These are phyloP conservation scores for Machaerirhynchus nigripectus DNA, from an alignment of 2,113 vertebrate species.

Conservation along the genomic window DNA sequence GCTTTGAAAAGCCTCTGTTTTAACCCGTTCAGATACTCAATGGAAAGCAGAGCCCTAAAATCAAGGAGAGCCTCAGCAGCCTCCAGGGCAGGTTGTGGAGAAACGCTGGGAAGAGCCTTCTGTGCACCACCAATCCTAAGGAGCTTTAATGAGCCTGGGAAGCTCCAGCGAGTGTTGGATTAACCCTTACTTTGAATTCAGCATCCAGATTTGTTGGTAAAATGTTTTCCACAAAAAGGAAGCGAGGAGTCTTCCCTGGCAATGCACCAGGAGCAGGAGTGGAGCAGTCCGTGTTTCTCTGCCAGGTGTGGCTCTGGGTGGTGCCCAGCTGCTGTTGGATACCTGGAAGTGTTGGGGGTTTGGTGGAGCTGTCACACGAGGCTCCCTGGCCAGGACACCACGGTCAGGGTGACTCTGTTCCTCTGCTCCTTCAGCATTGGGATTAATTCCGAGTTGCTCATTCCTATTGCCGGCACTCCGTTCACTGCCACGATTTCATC, in stretches of 20 bases:
- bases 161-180: not conserved
- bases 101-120: not conserved
- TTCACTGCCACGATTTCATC: slow-evolving; percentile 94
- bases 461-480: slow-evolving; percentile 83
- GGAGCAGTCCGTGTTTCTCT: not conserved
- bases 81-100: not conserved
- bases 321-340: not conserved
- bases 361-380: slow-evolving; percentile 67
- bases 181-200: not conserved
- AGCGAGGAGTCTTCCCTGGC: not conserved
- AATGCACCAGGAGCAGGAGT: not conserved
- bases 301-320: not conserved
- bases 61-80: not conserved
- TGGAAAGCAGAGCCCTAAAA: not conserved
- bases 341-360: not conserved
- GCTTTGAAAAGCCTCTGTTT: not conserved
- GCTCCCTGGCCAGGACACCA: slow-evolving; percentile 92
- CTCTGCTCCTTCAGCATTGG: slow-evolving; percentile 92
- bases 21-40: not conserved
- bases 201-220: not conserved
- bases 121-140: not conserved
- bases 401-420: slow-evolving; percentile 87
- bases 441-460: slow-evolving; percentile 91
- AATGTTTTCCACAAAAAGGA: not conserved
- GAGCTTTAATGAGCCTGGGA: not conserved